These are phyloP conservation scores for Drosophila aldrichi DNA, from an alignment of 2,888 invertebrate species.

Conservation along the genomic window DNA sequence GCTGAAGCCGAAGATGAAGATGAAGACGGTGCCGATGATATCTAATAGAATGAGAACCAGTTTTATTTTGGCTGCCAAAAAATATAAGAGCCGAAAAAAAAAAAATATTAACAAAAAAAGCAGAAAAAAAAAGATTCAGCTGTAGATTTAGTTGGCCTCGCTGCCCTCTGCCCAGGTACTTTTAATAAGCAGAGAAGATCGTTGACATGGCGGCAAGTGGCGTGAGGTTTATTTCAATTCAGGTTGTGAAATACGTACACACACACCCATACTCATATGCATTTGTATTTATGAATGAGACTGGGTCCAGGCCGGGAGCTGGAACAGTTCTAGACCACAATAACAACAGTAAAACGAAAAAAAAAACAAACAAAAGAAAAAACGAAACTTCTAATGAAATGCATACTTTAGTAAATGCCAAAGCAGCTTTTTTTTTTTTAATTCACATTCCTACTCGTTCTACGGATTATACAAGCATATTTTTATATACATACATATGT, in stretches of 20 bases:
- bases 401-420: slow-evolving; percentile 62
- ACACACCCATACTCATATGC: not conserved
- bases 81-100: slow-evolving; percentile 2
- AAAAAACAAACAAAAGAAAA: slow-evolving; percentile 12
- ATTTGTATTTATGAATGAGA: slow-evolving; percentile 71
- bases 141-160: slow-evolving; percentile 31
- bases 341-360: slow-evolving; percentile 25
- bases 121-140: slow-evolving; percentile 2
- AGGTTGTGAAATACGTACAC: slow-evolving; percentile 73
- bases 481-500: not conserved
- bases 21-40: slow-evolving; percentile 20
- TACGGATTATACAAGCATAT: slow-evolving; percentile 7
- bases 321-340: slow-evolving; percentile 38
- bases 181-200: slow-evolving; percentile 61
- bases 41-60: slow-evolving; percentile 72
- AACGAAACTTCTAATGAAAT: slow-evolving; percentile 40
- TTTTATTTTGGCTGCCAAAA: slow-evolving; percentile 52
- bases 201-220: slow-evolving; percentile 77
- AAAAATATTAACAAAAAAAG: not conserved
- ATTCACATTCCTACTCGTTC: slow-evolving; percentile 56
- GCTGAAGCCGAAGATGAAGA: slow-evolving; percentile 10
- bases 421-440: slow-evolving; percentile 44
- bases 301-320: slow-evolving; percentile 23
- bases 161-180: slow-evolving; percentile 43
- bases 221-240: slow-evolving; percentile 52